Conservation (phyloP, 1,140 invertebrate genomes). For the Pectinophora gossypiella region DNA sequence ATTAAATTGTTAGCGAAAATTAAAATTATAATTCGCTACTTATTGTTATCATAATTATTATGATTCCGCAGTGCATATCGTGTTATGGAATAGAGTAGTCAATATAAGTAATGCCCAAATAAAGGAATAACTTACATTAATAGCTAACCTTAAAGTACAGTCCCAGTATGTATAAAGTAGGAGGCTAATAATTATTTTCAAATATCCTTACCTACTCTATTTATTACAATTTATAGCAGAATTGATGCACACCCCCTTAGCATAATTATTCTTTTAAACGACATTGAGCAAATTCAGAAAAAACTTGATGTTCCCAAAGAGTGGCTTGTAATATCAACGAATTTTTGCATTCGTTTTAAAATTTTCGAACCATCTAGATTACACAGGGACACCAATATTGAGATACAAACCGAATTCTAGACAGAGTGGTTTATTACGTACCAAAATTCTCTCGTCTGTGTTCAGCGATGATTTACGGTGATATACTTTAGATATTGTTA, state of each 20-base stretch:
- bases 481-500: too few species aligned
- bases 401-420: too few species aligned
- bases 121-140: background rate
- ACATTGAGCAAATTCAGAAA: constrained; percentile 41
- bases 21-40: background rate
- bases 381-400: too few species aligned
- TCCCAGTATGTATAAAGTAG: constrained; percentile 15
- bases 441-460: too few species aligned
- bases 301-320: constrained; percentile 14
- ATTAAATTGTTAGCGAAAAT: background rate
- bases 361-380: too few species aligned
- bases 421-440: too few species aligned
- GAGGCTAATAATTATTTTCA: constrained; percentile 18
- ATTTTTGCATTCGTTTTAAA: background rate
- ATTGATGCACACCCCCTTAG: constrained; percentile 22
- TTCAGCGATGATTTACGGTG: too few species aligned
- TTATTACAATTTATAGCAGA: constrained; percentile 25
- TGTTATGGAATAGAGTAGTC: background rate
- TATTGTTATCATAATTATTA: background rate
- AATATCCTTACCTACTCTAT: constrained; percentile 20
- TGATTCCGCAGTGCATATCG: background rate
- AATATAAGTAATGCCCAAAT: background rate
- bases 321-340: constrained; percentile 4
- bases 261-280: constrained; percentile 25
- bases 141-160: constrained; percentile 2